phyloP scores from a whole-genome alignment of 2,113 vertebrate genomes.

The Mugil cephalus region DNA sequence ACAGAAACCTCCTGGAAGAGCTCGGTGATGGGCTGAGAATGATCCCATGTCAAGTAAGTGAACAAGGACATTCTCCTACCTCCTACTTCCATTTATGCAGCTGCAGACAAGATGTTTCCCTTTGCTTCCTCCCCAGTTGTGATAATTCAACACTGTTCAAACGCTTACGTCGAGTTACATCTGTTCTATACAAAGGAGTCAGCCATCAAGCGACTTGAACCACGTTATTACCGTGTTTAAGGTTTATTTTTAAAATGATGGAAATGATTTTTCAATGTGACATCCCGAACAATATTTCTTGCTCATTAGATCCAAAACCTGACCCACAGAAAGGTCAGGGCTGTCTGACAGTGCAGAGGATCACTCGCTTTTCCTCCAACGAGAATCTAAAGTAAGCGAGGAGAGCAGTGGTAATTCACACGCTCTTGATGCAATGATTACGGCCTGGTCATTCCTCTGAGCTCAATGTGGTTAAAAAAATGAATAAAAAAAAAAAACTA shows the following conservation, averaged over 20 bases:
- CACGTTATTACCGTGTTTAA: constrained; percentile 35
- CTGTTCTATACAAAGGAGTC: constrained; percentile 13
- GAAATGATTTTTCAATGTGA: constrained; percentile 33
- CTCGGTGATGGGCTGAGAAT: no score
- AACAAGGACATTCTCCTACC: not conserved
- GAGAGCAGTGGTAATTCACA: constrained; percentile 32
- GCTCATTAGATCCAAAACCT: constrained; percentile 49
- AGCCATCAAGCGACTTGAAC: constrained; percentile 13
- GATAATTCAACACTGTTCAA: constrained; percentile 48
- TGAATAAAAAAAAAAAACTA: no score
- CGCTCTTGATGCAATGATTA: constrained; percentile 44
- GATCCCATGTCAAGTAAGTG: constrained; percentile 6
- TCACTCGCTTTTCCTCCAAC: constrained; percentile 18
- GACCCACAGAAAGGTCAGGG: constrained; percentile 45
- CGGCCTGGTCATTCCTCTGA: constrained; percentile 14
- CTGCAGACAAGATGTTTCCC: constrained; percentile 40
- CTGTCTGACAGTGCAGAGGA: constrained; percentile 32
- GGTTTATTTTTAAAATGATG: constrained; percentile 18
- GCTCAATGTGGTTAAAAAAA: constrained; percentile 32
- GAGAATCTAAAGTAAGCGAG: constrained; percentile 17
- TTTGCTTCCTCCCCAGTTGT: constrained; percentile 17
- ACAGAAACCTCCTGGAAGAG: not conserved
- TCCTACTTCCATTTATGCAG: constrained; percentile 24
- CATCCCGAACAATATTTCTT: constrained; percentile 23
- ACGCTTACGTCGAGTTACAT: constrained; percentile 37